phyloP scores from a whole-genome alignment of 2,888 invertebrate genomes.

The Lacanobia wlatinum region DNA sequence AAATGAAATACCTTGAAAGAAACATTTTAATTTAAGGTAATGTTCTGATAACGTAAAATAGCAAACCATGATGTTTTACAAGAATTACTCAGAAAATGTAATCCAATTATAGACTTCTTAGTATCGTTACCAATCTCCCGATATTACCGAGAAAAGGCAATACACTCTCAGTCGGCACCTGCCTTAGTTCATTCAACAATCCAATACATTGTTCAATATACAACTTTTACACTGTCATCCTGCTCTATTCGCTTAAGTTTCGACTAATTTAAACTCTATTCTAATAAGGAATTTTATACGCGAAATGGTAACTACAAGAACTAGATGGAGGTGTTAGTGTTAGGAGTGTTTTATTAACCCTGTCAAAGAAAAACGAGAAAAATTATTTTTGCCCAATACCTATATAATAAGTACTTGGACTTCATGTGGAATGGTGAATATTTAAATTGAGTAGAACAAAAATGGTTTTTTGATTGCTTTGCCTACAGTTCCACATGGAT shows the following conservation, averaged over 20 bases:
- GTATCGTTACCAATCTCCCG: background rate
- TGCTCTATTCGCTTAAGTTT: background rate
- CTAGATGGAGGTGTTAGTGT: too few species aligned
- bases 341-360: too few species aligned
- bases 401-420: too few species aligned
- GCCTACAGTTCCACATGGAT: too few species aligned
- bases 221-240: constrained; percentile 7
- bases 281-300: constrained; percentile 3
- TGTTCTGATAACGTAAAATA: background rate
- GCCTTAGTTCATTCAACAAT: background rate
- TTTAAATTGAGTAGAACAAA: too few species aligned
- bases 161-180: background rate
- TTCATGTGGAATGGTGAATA: too few species aligned
- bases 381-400: too few species aligned
- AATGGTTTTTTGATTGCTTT: too few species aligned
- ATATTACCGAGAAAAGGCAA: background rate
- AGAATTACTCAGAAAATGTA: background rate
- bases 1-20: background rate
- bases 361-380: too few species aligned
- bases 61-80: background rate
- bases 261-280: background rate
- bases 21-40: background rate
- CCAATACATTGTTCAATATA: background rate
- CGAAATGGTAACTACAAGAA: background rate
- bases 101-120: background rate